A percentile compares a stretch with the other conserved stretches of the same genome.
Evolutionary conservation across 2,113 vertebrate genomes (phyloP).

Genomic region (Rallus limicola): DNA sequence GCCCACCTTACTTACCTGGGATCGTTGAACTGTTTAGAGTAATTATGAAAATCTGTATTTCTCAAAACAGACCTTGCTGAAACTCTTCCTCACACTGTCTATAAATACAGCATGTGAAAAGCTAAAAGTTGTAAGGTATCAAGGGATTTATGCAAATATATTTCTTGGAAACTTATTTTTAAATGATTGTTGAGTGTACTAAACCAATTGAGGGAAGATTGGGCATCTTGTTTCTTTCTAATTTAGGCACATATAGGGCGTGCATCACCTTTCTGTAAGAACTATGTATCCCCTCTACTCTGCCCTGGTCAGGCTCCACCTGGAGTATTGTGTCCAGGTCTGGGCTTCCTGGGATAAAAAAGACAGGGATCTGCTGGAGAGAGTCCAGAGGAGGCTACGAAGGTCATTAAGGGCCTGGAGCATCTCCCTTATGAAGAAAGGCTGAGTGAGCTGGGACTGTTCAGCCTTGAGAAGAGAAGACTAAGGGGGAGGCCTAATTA

Average conservation of each 20-base stretch:
- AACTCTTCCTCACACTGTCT: neutral
- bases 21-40: neutral
- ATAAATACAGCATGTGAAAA: neutral
- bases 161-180: neutral
- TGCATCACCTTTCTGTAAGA: neutral
- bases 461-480: too few species aligned
- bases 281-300: too few species aligned
- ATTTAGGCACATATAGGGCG: neutral
- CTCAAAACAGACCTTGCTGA: neutral
- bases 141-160: neutral
- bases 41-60: neutral
- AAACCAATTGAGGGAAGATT: neutral
- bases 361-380: too few species aligned
- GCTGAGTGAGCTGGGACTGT: too few species aligned
- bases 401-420: too few species aligned
- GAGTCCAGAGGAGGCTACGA: too few species aligned
- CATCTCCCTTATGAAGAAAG: too few species aligned
- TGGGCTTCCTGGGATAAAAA: too few species aligned
- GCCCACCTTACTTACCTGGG: neutral
- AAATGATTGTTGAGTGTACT: neutral
- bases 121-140: neutral
- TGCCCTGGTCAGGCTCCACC: too few species aligned
- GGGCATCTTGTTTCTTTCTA: neutral
- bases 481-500: too few species aligned
- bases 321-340: too few species aligned